Base-by-base conservation (phyloP, 2,113 vertebrate genomes). In the Edolisoma coerulescens region DNA sequence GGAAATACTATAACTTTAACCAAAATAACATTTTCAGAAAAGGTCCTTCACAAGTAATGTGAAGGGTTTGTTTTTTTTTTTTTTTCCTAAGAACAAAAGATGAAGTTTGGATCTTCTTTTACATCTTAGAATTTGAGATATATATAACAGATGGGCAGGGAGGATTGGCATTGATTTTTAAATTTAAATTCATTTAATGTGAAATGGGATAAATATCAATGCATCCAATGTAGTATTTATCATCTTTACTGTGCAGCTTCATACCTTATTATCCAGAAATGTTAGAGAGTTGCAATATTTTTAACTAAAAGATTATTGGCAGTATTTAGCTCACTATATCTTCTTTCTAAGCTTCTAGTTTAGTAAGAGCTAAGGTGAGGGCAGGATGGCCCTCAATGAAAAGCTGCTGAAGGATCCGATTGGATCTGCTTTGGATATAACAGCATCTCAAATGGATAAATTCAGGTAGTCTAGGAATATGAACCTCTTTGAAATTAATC, bases 1-100 rank as follows among this genome's bases (percentile, higher is more conserved):
- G 13, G 33, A 67, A 63, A 63, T 80, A n/a, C 2, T 80, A 14
- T 41, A 65, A 65, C 27, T 73, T 24, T 28, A 80, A 45, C 11
- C 7, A 74, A 68, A 77, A 57, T 8, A 44, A 32, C 76, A 24
- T 65, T 80, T 33, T 73, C n/a, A 74, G 14, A 69, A 23, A 53
- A 57, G 0, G 2, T 67, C 64, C 33, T 73, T 53, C 45, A 57
- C 5, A 54, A 59, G 15, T 12, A 39, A 45, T 41, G 4, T 47
- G 30, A 60, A 33, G 8, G 10, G 3, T 0, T 1, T 2, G n/a
- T n/a, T n/a, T n/a, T n/a, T n/a, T n/a, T n/a, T n/a, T 8, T 52
- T 54, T 33, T 52, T 63, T 33, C 13, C 7, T 33, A 13, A 23
- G 28, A 75, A 39, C 2, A 39, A 35, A 65, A 39, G 10, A 49